Evolutionary conservation across 2,888 invertebrate species (phyloP).

Genomic region (Tinea trinotella): DNA sequence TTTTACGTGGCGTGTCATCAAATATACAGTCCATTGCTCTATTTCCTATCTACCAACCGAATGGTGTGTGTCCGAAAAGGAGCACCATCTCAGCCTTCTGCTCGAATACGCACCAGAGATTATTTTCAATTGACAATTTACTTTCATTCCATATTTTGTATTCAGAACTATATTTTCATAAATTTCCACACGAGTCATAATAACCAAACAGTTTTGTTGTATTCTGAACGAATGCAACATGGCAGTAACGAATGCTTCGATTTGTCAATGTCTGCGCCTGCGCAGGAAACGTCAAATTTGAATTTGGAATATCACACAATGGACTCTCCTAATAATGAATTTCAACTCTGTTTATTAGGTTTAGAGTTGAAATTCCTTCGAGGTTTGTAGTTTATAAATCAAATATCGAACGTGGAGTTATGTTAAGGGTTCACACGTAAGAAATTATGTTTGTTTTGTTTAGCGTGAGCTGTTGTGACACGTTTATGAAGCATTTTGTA

Average conservation of each 20-base stretch:
- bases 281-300: conserved; percentile 21
- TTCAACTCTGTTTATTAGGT: neutral
- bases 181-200: conserved; percentile 17
- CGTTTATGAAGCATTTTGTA: neutral
- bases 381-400: neutral
- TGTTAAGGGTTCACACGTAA: neutral
- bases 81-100: too few species aligned
- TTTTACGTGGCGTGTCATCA: too few species aligned
- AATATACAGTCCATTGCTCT: too few species aligned
- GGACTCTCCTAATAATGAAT: neutral
- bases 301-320: conserved; percentile 18
- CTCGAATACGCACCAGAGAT: too few species aligned
- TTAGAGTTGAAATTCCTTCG: neutral
- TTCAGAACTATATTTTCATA: conserved; percentile 9
- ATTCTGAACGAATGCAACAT: conserved; percentile 5
- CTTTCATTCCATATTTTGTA: too few species aligned
- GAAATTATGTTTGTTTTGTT: conserved; percentile 9
- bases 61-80: too few species aligned
- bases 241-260: conserved; percentile 14
- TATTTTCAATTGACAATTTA: too few species aligned
- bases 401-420: neutral
- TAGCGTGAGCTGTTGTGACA: neutral
- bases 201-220: conserved; percentile 11
- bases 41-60: too few species aligned
- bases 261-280: conserved; percentile 19